Evolutionary conservation across 2,797 vertebrate genomes (phyloP).

Genomic region (Anisognathus igniventris): DNA sequence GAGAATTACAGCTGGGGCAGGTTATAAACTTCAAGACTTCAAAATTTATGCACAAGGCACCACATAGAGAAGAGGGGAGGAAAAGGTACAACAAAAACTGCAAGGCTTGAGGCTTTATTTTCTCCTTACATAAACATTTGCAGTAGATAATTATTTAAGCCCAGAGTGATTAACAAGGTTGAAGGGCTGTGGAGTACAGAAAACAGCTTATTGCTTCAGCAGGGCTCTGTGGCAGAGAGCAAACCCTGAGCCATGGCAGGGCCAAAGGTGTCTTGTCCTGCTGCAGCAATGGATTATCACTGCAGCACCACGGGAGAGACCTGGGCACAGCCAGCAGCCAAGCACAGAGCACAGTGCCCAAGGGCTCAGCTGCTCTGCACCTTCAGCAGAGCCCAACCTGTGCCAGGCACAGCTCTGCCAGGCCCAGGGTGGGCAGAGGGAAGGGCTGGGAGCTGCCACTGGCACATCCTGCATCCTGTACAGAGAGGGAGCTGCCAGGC

Average conservation of each 20-base stretch:
- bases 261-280: neutral
- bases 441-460: neutral
- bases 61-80: neutral
- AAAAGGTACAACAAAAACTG: neutral
- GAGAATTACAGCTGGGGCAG: neutral
- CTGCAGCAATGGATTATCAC: neutral
- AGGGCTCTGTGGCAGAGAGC: neutral
- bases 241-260: neutral
- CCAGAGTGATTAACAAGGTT: neutral
- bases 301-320: neutral
- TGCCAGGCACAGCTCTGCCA: neutral
- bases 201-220: neutral
- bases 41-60: neutral
- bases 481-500: neutral
- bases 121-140: neutral
- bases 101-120: neutral
- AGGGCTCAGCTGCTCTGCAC: neutral
- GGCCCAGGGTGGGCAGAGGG: neutral
- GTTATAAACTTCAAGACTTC: neutral
- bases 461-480: neutral
- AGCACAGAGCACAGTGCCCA: neutral
- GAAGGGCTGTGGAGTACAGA: neutral
- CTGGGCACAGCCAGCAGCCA: neutral
- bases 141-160: neutral
- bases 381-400: neutral